Base-by-base conservation (phyloP, 2,113 vertebrate genomes). In the Uria aalge region DNA sequence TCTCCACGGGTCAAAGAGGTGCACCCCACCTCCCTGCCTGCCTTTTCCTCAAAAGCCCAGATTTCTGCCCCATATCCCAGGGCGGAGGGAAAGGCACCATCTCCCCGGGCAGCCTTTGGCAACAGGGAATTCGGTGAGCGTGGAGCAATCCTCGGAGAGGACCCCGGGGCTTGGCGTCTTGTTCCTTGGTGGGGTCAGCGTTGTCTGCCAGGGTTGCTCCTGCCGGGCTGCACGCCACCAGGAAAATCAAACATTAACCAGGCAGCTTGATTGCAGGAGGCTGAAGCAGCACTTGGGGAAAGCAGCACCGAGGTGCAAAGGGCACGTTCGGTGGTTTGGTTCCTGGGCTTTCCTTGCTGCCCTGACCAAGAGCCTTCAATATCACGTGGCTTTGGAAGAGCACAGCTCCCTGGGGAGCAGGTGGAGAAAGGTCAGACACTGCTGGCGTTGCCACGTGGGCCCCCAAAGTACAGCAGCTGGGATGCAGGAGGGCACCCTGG, bases 201-300 rank as follows among this genome's bases (percentile, higher is more conserved):
- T 32, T 6, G 1, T 41, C 62, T 68, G 40, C 56, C 14, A 53
- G 60, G 29, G 80, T 2, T 56, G 72, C 52, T 78, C 43, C 38
- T 27, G 56, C 40, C 8, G 5, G 59, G 60, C 69, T 59, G 64
- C 48, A 36, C 1, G 0, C 32, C 43, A 23, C 75, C 1, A 5
- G 85, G 68, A 19, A 81, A 87, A 87, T 97, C 94, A 98, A 97
- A 95, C 90, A 97, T 96, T 97, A 97, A 98, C 97, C 29, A 64
- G 80, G 43, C 59, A 69, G 45, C 50, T 69, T 81, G 41, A 89
- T 92, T 93, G 76, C 60, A 92, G 77, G 76, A 89, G 84, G 47
- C 66, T 76, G 82, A 90, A 85, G 72, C 72, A 92, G 93, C 86
- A 79, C 90, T 68, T 89, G 66, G 32, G 34, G 79, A 73, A 92